A percentile compares a stretch with the other conserved stretches of the same genome.
These are phyloP conservation scores for Miltochrista miniata DNA, from an alignment of 2,888 invertebrate species.

Conservation along the genomic window DNA sequence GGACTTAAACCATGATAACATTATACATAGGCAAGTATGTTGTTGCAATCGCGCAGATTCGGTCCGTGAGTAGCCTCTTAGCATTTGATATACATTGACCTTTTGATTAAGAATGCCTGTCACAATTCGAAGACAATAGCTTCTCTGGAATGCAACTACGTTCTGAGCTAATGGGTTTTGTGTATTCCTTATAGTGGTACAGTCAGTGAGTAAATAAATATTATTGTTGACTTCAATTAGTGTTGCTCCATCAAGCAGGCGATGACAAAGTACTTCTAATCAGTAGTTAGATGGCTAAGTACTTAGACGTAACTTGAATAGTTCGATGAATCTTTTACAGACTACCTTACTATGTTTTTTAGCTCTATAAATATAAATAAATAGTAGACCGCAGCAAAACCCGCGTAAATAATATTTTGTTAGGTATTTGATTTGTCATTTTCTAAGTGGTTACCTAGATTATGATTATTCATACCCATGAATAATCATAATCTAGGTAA, in stretches of 20 bases:
- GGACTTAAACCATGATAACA: no score
- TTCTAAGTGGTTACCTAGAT: no score
- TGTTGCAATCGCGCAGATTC: neutral
- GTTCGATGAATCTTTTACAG: no score
- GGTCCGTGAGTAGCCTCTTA: conserved; percentile 9
- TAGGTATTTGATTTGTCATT: no score
- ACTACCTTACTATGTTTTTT: no score
- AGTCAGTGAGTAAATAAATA: conserved; percentile 23
- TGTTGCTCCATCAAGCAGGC: conserved; percentile 26
- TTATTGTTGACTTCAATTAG: conserved; percentile 43
- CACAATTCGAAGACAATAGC: conserved; percentile 32
- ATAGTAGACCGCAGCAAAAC: no score
- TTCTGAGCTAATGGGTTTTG: conserved; percentile 20
- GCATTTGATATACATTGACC: conserved; percentile 32
- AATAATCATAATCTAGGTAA: no score
- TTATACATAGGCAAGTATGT: no score
- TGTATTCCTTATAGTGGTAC: conserved; percentile 20
- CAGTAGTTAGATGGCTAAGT: conserved; percentile 9
- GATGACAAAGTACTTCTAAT: conserved; percentile 9
- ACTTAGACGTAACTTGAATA: no score
- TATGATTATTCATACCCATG: no score
- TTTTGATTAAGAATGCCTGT: conserved; percentile 42
- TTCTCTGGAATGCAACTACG: conserved; percentile 13
- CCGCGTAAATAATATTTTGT: no score
- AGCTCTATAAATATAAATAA: no score